These are phyloP conservation scores for Lagenorhynchus albirostris DNA, from an alignment of 2,113 vertebrate species.

Conservation along the genomic window DNA sequence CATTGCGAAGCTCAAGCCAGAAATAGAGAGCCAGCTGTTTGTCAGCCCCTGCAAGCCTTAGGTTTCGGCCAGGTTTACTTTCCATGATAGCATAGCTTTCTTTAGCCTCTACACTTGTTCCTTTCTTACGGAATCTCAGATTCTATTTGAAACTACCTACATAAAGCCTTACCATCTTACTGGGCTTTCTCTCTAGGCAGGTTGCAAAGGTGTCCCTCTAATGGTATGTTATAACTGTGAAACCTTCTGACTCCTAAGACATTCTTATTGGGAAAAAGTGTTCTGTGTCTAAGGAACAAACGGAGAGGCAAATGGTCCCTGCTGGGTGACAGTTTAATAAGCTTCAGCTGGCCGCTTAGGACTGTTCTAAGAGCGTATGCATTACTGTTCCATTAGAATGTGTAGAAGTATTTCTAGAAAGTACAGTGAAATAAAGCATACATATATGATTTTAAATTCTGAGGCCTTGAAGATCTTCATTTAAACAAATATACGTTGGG, in stretches of 20 bases:
- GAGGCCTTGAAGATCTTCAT: neutral
- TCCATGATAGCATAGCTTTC: conserved; percentile 18
- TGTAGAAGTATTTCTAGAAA: conserved; percentile 11
- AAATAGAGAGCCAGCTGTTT: conserved; percentile 45
- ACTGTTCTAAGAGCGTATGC: neutral
- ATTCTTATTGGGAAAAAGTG: neutral
- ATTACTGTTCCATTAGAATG: neutral
- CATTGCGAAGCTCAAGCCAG: neutral
- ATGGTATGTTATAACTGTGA: neutral
- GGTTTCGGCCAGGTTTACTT: neutral
- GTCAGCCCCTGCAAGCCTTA: neutral
- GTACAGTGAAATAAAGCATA: neutral
- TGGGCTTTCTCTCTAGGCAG: conserved; percentile 9
- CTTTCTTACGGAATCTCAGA: neutral
- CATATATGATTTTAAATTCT: neutral
- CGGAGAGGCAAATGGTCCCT: neutral
- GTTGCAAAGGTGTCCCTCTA: conserved; percentile 8
- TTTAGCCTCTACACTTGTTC: neutral
- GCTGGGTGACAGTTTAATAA: neutral
- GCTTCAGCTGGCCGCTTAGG: neutral
- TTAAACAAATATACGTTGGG: neutral
- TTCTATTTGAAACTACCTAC: neutral
- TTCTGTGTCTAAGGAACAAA: neutral
- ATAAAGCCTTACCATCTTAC: neutral
- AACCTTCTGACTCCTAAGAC: neutral